phyloP scores from a whole-genome alignment of 2,797 vertebrate species.

The Cryptoprocta ferox region DNA sequence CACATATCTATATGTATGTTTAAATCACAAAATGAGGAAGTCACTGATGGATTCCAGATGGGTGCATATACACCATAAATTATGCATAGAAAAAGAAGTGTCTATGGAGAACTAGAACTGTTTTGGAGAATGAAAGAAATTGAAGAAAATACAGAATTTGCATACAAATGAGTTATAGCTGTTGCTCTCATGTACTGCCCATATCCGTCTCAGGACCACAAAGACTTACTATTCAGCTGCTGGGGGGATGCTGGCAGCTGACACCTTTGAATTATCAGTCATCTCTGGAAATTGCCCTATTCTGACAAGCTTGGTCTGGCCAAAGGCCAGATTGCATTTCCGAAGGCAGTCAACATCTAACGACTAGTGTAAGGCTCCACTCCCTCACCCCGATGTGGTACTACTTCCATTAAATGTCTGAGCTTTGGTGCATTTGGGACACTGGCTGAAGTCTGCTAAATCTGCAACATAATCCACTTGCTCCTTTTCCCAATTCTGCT shows the following conservation, averaged over 20 bases:
- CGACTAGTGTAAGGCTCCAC: too few relatives aligned
- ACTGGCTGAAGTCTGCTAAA: neutral
- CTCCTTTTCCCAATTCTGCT: neutral
- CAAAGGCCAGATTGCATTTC: neutral
- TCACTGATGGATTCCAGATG: neutral
- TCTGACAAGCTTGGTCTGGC: neutral
- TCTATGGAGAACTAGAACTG: neutral
- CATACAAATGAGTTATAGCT: neutral
- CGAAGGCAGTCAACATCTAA: neutral
- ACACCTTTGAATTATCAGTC: neutral
- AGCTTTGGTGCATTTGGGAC: neutral
- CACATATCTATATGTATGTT: neutral
- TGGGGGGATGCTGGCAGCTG: neutral
- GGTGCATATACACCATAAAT: neutral
- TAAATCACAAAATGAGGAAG: neutral
- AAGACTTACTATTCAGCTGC: neutral
- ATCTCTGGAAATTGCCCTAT: neutral
- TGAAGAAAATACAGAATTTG: neutral
- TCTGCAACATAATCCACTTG: neutral
- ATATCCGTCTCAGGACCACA: neutral
- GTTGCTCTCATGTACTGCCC: neutral
- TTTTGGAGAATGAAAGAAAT: neutral
- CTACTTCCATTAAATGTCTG: rapidly evolving
- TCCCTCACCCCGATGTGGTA: neutral
- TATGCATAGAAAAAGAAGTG: neutral